A percentile compares a stretch with the other conserved stretches of the same genome.
These are phyloP conservation scores for Choreutis nemorana DNA, from an alignment of 2,888 invertebrate species.

Conservation along the genomic window DNA sequence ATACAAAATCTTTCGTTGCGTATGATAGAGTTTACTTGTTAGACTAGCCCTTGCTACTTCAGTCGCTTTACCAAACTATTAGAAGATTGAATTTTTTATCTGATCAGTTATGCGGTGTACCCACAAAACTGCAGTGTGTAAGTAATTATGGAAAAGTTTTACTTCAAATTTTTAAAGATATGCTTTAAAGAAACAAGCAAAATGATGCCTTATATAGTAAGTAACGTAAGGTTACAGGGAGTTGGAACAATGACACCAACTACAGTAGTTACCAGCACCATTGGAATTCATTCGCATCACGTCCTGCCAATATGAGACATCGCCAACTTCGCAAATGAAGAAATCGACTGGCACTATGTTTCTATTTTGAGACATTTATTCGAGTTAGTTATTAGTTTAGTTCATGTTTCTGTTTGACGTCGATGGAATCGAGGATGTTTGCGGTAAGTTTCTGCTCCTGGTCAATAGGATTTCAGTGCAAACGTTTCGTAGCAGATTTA, in stretches of 20 bases:
- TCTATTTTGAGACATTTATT: conserved; percentile 26
- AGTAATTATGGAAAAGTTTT: too few relatives aligned
- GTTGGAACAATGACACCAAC: conserved; percentile 16
- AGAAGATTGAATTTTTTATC: too few relatives aligned
- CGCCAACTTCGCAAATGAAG: conserved; percentile 37
- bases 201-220: too few relatives aligned
- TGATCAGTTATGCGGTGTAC: too few relatives aligned
- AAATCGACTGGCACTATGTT: conserved; percentile 18
- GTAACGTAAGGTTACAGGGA: too few relatives aligned
- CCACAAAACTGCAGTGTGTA: too few relatives aligned
- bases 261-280: conserved; percentile 1
- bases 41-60: too few relatives aligned
- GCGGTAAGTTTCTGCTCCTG: conserved; percentile 7
- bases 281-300: conserved; percentile 36
- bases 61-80: too few relatives aligned
- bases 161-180: too few relatives aligned
- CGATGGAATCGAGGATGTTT: background rate
- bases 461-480: conserved; percentile 16
- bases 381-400: conserved; percentile 23
- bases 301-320: conserved; percentile 43
- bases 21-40: too few relatives aligned
- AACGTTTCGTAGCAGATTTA: conserved; percentile 19
- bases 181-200: too few relatives aligned
- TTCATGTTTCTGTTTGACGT: conserved; percentile 8
- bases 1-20: too few relatives aligned